These are phyloP conservation scores for Hydrozoanthus tunicans DNA, from an alignment of 64 coral and sea anemone species.

Conservation along the genomic window DNA sequence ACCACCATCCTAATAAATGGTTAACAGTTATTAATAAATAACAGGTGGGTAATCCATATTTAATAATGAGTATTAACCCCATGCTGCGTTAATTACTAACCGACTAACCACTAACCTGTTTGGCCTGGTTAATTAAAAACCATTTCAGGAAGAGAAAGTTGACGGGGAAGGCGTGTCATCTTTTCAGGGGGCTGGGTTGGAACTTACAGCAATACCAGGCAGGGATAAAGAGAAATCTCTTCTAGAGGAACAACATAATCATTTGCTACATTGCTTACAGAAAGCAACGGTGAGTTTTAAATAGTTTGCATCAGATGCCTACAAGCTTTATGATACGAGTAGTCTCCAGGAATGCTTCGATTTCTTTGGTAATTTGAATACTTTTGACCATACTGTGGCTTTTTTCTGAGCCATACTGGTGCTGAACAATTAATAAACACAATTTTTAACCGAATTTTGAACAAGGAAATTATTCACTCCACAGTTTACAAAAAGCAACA, in stretches of 20 bases:
- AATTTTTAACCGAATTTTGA: not conserved
- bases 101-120: conserved; percentile 38
- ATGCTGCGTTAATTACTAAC: conserved; percentile 4
- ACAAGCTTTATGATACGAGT: too few relatives aligned
- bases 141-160: not conserved
- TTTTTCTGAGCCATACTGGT: too few relatives aligned
- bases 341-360: too few relatives aligned
- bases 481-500: conserved; percentile 96
- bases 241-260: conserved; percentile 92
- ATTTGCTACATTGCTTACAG: conserved; percentile 93
- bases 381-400: too few relatives aligned
- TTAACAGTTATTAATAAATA: not conserved
- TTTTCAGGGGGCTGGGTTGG: conserved; percentile 92
- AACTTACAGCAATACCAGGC: conserved; percentile 79
- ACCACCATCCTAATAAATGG: not conserved
- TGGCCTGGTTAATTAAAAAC: not conserved
- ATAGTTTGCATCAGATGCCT: too few relatives aligned
- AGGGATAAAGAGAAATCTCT: conserved; percentile 86
- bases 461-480: conserved; percentile 88
- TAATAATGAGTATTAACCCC: not conserved
- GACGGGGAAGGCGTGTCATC: conserved; percentile 7
- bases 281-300: conserved; percentile 91
- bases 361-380: too few relatives aligned
- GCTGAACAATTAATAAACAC: too few relatives aligned
- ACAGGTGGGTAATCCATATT: not conserved